These are phyloP conservation scores for Carlito syrichta DNA, from an alignment of 2,113 vertebrate genomes.

Conservation along the genomic window DNA sequence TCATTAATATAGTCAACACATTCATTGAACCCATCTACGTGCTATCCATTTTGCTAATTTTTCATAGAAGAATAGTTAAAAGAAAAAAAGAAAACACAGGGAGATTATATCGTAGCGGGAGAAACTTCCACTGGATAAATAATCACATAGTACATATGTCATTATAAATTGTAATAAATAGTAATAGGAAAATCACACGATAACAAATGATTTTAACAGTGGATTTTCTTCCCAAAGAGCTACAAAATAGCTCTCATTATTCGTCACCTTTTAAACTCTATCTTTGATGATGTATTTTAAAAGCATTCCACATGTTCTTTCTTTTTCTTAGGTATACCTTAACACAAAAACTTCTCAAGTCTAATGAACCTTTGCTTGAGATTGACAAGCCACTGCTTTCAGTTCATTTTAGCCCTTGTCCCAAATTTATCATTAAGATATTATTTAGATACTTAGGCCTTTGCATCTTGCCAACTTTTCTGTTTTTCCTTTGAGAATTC, in stretches of 20 bases:
- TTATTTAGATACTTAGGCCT: neutral
- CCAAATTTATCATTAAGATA: neutral
- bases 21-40: neutral
- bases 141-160: neutral
- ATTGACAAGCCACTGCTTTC: neutral
- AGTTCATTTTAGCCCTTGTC: slow-evolving; percentile 2
- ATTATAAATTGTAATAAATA: neutral
- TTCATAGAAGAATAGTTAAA: neutral
- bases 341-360: neutral
- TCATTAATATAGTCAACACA: neutral
- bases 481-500: neutral
- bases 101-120: neutral
- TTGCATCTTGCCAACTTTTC: slow-evolving; percentile 6
- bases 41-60: slow-evolving; percentile 11
- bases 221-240: slow-evolving; percentile 25
- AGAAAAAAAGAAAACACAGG: neutral
- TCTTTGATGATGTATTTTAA: slow-evolving; percentile 12
- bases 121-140: neutral
- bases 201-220: slow-evolving; percentile 4
- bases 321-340: neutral
- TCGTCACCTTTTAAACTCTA: slow-evolving; percentile 18
- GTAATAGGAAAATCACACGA: neutral
- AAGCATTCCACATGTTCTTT: neutral
- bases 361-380: neutral
- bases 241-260: neutral